These are phyloP conservation scores for Aldrovandia affinis DNA, from an alignment of 2,797 vertebrate genomes.

Conservation along the genomic window DNA sequence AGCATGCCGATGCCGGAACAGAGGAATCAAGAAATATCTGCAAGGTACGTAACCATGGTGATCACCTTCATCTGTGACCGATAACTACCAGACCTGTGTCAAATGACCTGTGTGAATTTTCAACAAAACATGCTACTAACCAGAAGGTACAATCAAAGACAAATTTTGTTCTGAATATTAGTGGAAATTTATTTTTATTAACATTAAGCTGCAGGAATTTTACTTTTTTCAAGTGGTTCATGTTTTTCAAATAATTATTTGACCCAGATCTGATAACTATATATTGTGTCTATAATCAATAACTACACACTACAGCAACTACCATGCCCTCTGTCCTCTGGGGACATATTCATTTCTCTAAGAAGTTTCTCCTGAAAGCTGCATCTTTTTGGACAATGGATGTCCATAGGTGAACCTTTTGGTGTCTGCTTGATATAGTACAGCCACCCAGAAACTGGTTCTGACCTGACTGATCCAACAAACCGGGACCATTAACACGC, in stretches of 20 bases:
- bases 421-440: background rate
- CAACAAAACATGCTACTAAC: background rate
- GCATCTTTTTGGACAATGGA: no score
- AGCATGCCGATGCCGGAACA: conserved; percentile 15
- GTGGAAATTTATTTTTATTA: background rate
- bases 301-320: background rate
- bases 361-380: no score
- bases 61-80: background rate
- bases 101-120: background rate
- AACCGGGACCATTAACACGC: conserved; percentile 48
- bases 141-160: background rate
- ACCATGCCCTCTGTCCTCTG: no score
- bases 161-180: background rate
- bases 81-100: background rate
- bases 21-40: background rate
- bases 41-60: conserved; percentile 7
- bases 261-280: background rate
- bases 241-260: background rate
- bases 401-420: background rate
- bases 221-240: no score
- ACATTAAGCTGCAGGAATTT: background rate
- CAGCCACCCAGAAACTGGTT: conserved; percentile 26
- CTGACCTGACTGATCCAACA: conserved; percentile 57
- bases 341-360: no score
- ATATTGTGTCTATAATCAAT: background rate